A percentile compares a stretch with the other conserved stretches of the same genome.
Evolutionary conservation across 2,888 invertebrate genomes (phyloP).

Genomic region (Ophion costatus): DNA sequence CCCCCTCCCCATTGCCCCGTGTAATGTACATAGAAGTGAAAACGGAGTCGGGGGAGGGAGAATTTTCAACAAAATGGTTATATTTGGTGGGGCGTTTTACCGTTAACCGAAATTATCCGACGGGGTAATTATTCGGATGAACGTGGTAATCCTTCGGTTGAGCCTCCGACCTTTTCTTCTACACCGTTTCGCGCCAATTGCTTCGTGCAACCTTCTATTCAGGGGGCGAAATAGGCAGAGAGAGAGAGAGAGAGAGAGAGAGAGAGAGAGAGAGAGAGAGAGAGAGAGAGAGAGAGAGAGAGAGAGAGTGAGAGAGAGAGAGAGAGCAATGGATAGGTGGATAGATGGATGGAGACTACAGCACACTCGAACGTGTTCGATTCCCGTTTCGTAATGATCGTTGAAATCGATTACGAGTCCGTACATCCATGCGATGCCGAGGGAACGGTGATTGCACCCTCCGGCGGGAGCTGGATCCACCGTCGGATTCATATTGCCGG

Average conservation of each 20-base stretch:
- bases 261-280: not conserved
- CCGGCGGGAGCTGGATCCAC: not conserved
- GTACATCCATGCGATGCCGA: conserved; percentile 35
- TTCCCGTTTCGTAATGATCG: conserved; percentile 71
- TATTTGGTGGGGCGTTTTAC: conserved; percentile 73
- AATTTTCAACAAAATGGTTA: conserved; percentile 64
- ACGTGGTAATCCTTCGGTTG: conserved; percentile 77
- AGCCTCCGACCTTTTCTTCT: conserved; percentile 62
- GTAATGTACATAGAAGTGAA: not conserved
- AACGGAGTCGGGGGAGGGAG: conserved; percentile 30
- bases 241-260: not conserved
- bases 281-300: not conserved
- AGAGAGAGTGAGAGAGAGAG: not conserved
- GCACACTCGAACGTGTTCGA: conserved; percentile 60
- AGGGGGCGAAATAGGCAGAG: not conserved
- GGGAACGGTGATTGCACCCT: conserved; percentile 37
- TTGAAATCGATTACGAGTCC: conserved; percentile 77
- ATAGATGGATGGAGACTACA: not conserved
- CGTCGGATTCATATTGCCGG: conserved; percentile 20
- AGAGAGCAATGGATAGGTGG: not conserved
- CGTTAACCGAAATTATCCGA: conserved; percentile 70
- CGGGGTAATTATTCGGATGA: conserved; percentile 81
- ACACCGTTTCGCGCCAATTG: conserved; percentile 16
- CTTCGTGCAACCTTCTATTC: conserved; percentile 7
- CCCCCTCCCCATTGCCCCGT: not conserved